Evolutionary conservation across 2,888 invertebrate species (phyloP).

Genomic region (Asteroscopus sphinx): DNA sequence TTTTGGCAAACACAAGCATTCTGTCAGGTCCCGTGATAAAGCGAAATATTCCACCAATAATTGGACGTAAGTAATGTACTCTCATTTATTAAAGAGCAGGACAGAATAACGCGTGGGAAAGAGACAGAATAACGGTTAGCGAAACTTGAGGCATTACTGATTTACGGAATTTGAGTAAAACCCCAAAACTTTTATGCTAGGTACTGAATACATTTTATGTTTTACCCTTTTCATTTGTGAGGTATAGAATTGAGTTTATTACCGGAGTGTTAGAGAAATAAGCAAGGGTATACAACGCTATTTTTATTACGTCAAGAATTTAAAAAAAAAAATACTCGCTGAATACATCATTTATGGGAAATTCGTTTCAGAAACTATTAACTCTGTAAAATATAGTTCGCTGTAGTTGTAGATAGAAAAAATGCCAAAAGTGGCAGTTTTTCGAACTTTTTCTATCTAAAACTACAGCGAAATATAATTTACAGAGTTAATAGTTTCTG

Average conservation of each 20-base stretch:
- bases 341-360: too few species aligned
- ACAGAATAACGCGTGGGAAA: constrained; percentile 6
- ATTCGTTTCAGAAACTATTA: too few species aligned
- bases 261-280: constrained; percentile 6
- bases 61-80: constrained; percentile 38
- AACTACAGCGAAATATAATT: too few species aligned
- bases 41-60: constrained; percentile 35
- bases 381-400: too few species aligned
- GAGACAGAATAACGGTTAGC: constrained; percentile 5
- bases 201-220: constrained; percentile 24
- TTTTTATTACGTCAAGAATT: constrained; percentile 12
- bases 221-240: constrained; percentile 36
- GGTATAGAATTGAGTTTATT: constrained; percentile 24
- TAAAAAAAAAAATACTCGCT: too few species aligned
- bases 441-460: too few species aligned
- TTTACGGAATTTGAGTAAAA: constrained; percentile 29
- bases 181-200: constrained; percentile 37
- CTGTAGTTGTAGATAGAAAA: too few species aligned
- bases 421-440: too few species aligned
- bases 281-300: constrained; percentile 11
- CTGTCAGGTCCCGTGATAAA: constrained; percentile 19
- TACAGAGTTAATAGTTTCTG: too few species aligned
- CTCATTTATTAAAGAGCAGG: constrained; percentile 39
- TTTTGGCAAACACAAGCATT: constrained; percentile 8
- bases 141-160: constrained; percentile 26